Conservation (phyloP, 2,888 invertebrate genomes). For the Arctia plantaginis region DNA sequence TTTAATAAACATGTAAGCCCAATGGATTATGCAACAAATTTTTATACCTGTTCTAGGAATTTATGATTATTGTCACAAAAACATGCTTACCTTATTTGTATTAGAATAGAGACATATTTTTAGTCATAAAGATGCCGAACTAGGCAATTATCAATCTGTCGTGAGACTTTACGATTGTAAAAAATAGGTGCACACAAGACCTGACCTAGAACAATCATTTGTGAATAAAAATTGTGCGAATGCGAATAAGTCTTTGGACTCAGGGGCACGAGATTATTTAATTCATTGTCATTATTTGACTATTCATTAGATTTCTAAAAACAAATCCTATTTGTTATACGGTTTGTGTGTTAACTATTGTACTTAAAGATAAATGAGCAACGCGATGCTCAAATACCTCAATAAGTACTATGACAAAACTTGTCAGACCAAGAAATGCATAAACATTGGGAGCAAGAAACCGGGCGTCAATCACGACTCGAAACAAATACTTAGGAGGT, state of each 20-base stretch:
- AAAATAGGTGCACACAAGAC: background rate
- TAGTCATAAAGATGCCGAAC: background rate
- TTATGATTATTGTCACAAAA: background rate
- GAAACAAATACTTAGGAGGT: constrained; percentile 57
- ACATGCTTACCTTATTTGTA: background rate
- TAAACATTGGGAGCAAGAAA: constrained; percentile 52
- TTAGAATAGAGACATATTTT: background rate
- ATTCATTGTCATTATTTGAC: background rate
- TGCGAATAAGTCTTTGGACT: background rate
- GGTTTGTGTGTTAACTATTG: constrained; percentile 17
- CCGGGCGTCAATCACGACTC: constrained; percentile 58
- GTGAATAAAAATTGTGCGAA: background rate
- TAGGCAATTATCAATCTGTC: background rate
- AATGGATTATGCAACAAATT: background rate
- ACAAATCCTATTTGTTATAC: constrained; percentile 3
- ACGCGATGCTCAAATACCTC: constrained; percentile 35
- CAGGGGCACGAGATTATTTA: background rate
- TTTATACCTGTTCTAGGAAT: background rate
- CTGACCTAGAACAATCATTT: background rate
- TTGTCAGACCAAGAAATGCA: constrained; percentile 32
- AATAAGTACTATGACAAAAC: constrained; percentile 45
- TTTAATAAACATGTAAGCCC: background rate
- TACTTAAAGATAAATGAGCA: constrained; percentile 28
- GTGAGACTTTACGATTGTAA: background rate
- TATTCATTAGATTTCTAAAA: background rate